Evolutionary conservation across 2,797 vertebrate species (phyloP).

Genomic region (Myotis findleyi): DNA sequence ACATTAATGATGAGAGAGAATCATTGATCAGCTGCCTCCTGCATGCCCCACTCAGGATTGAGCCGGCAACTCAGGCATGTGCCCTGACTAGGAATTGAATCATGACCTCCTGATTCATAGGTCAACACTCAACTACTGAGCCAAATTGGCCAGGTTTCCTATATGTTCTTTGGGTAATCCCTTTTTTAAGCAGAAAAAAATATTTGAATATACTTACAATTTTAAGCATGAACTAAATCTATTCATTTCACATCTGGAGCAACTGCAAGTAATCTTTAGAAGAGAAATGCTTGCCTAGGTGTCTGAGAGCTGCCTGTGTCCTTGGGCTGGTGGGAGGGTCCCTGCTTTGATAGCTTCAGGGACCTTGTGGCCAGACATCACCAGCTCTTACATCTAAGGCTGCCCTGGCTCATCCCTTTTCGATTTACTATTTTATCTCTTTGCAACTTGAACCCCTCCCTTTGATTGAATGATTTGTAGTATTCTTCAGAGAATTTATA

Average conservation of each 20-base stretch:
- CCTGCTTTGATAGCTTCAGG: rapidly evolving
- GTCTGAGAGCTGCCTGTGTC: neutral
- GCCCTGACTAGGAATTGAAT: too few relatives aligned
- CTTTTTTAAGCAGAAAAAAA: neutral
- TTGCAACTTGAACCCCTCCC: neutral
- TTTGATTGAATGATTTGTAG: neutral
- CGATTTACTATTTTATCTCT: neutral
- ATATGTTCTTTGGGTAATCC: too few relatives aligned
- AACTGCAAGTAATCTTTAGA: neutral
- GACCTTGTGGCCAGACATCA: rapidly evolving
- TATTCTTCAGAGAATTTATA: neutral
- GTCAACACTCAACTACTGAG: too few relatives aligned
- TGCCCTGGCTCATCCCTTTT: neutral
- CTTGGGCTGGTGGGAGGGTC: too few relatives aligned
- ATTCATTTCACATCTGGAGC: neutral
- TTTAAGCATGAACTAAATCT: neutral
- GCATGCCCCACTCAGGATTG: too few relatives aligned
- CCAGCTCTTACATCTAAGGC: too few relatives aligned
- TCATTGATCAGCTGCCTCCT: too few relatives aligned
- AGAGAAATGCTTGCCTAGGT: neutral
- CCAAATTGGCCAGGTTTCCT: too few relatives aligned
- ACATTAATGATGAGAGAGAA: too few relatives aligned
- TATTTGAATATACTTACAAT: neutral
- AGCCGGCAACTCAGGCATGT: too few relatives aligned
- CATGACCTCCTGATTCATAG: too few relatives aligned